These are phyloP conservation scores for Sardina pilchardus DNA, from an alignment of 2,113 vertebrate species.

Conservation along the genomic window DNA sequence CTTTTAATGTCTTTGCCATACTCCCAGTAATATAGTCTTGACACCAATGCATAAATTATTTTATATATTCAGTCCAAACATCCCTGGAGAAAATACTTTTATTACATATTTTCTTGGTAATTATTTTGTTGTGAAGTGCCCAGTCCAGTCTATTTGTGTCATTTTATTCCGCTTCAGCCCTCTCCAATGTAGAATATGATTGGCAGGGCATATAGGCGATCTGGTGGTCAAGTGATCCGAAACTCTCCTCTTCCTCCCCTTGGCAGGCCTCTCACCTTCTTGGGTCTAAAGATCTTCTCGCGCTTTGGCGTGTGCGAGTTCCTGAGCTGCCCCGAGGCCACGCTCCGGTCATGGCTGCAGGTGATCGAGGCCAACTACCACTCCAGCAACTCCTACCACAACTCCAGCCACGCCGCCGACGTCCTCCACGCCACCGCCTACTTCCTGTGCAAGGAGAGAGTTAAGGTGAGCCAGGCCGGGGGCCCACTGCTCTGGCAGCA, in stretches of 20 bases:
- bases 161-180: background rate
- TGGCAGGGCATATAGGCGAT: background rate
- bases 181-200: background rate
- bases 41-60: background rate
- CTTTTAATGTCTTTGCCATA: too few relatives aligned
- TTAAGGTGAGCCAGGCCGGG: slow-evolving; percentile 90
- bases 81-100: background rate
- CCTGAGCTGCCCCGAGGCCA: slow-evolving; percentile 88
- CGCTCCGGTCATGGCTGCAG: slow-evolving; percentile 89
- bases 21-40: too few relatives aligned
- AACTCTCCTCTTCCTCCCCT: slow-evolving; percentile 32
- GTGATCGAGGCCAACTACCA: slow-evolving; percentile 93
- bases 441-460: slow-evolving; percentile 89
- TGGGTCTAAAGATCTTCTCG: slow-evolving; percentile 92
- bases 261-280: slow-evolving; percentile 86
- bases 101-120: background rate
- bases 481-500: background rate
- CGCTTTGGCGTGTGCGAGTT: slow-evolving; percentile 92
- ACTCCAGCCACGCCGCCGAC: slow-evolving; percentile 91
- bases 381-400: slow-evolving; percentile 94
- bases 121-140: background rate
- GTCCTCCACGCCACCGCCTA: slow-evolving; percentile 95
- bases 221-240: background rate
- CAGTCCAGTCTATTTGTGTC: background rate
- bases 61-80: background rate